Base-by-base conservation (phyloP, 2,113 vertebrate species). In the Tautogolabrus adspersus region DNA sequence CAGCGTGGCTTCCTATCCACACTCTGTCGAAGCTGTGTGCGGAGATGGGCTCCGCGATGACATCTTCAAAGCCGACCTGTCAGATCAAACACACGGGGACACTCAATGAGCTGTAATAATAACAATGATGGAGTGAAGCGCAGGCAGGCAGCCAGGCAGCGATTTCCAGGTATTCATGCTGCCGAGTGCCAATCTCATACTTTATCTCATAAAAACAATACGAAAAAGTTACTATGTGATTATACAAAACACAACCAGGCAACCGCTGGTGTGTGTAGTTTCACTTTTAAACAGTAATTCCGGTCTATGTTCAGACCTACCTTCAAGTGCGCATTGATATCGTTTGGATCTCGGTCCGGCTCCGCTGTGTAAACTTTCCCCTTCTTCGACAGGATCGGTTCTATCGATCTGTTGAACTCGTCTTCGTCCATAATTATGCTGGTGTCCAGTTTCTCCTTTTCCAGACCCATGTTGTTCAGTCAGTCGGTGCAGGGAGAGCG, bases 1-100 rank as follows among this genome's bases (percentile, higher is more conserved):
- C 93, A 15, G 97, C 96, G 51, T 97, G 96, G 91, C 97, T 99
- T 88, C 96, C 96, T 51, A 99, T 94, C 98, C 98, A 99, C 5
- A 99, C 95, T 47, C 80, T 93, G 92, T 99, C 98, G 56, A 97
- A 97, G 83, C 96, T 98, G 90, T 96, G 97, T 0, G 94, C 82
- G 0, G 95, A 95, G 38, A 71, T 64, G 0, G 97, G 98, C 86
- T 99, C 98, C 0, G 95, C 97, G 37, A 99, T 96, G 84, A 99
- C 93, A 22, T 99, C 98, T 16, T 96, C 96, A 67, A 99, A 99
- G 0, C 92, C 94, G 64, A 99, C 90, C 98, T 99, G 92, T 52
- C 1, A 79, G 51, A 42, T 54, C 42, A 1, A 68, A 61, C 5
- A 1, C 5, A 88, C 68, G 54, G 3, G 49, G 21, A 2, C 1